Evolutionary conservation across 30 jellyfish, hydroid and myxozoan genomes (phyloP).

Genomic region (Hydra vulgaris): DNA sequence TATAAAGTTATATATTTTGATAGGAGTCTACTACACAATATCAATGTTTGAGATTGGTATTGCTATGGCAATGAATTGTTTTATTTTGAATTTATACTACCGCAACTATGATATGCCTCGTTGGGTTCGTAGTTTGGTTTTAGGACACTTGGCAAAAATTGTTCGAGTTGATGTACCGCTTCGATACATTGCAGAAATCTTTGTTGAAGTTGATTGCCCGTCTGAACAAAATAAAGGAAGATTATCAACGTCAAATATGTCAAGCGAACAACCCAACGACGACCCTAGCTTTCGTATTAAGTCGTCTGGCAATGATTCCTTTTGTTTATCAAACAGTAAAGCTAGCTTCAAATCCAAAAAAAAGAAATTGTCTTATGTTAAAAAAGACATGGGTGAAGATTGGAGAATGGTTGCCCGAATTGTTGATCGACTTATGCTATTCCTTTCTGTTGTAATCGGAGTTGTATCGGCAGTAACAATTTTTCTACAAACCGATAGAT

Average conservation of each 20-base stretch:
- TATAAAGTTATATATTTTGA: neutral
- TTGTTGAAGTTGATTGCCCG: neutral
- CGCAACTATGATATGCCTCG: constrained; percentile 86
- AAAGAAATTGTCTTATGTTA: constrained; percentile 7
- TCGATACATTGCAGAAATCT: constrained; percentile 11
- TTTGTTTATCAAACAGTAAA: neutral
- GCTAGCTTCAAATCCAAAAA: neutral
- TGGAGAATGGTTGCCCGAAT: constrained; percentile 83
- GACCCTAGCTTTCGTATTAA: neutral
- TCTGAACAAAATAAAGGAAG: neutral
- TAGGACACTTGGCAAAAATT: constrained; percentile 52
- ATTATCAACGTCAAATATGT: neutral
- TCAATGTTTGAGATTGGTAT: constrained; percentile 91
- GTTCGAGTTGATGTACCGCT: constrained; percentile 49
- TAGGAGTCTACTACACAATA: constrained; percentile 85
- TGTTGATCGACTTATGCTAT: constrained; percentile 60
- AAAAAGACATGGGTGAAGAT: constrained; percentile 51
- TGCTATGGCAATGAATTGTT: constrained; percentile 80
- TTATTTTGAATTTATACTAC: constrained; percentile 62
- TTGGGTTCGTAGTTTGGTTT: constrained; percentile 57
- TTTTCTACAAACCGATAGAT: constrained; percentile 57
- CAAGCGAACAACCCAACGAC: neutral
- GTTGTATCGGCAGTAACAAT: constrained; percentile 69
- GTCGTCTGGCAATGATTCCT: neutral
- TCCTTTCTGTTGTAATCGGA: constrained; percentile 54